Evolutionary conservation across 2,797 vertebrate genomes (phyloP), one percentile per base, ranked within the genome.

Genomic region (Lithobates pipiens): DNA sequence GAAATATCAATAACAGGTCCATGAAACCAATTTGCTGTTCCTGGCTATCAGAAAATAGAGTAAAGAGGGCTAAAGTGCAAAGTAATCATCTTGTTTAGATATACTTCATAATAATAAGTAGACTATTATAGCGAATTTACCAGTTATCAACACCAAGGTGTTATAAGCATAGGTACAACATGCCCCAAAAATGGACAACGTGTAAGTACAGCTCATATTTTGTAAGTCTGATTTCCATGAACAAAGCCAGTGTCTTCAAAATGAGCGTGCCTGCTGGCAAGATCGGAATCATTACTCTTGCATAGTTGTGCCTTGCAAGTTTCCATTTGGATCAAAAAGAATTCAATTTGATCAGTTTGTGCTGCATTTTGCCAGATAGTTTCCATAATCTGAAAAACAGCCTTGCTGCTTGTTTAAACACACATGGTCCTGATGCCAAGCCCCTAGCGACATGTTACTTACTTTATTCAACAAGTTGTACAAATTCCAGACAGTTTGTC

Each of bases 371-470:
- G 79, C 75, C 80, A 86, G 82, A 78, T 77, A 78, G 68, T 82
- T 86, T 86, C 75, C 29, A 50, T 82, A 32, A 86, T 46, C 44
- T 82, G 72, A 81, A 81, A 80, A 86, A 76, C 72, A 81, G 72
- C 78, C 71, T 81, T 71, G 25, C 46, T 29, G 27, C 70, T 75
- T 68, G 27, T 21, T 32, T 77, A 75, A 76, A 83, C 15, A 72
- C 6, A 54, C 46, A 68, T 11, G 83, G 32, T 57, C 54, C 25
- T 44, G 25, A 32, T 50, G 84, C 71, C 84, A 80, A 85, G 32
- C 39, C 72, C 34, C 63, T 65, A 18, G 44, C 76, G 78, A 39
- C 70, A 82, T 73, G 42, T 57, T n/a, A 32, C 32, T 70, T 63
- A 32, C 32, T 70, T 71, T 76, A 61, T 46, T 65, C 36, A 85